Evolutionary conservation across 2,113 vertebrate genomes (phyloP), one percentile per base, ranked within the genome.

Genomic region (Psilopogon haemacephalus): DNA sequence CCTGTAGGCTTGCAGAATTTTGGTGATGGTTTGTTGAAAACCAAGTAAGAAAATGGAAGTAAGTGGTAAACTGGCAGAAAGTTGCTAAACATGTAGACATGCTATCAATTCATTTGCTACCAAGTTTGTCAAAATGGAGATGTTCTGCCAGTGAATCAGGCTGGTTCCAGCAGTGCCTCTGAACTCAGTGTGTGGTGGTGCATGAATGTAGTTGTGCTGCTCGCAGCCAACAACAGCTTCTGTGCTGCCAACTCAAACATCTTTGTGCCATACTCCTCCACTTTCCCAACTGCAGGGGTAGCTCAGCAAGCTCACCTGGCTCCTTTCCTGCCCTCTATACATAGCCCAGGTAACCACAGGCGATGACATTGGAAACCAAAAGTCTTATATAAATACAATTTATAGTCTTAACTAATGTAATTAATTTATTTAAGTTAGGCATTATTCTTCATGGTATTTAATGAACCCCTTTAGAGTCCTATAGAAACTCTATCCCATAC

Each of bases 151-250:
- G 32, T 54, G 81, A 85, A 55, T 82, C 82, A 75, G 76, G 24
- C 24, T 69, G 54, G 16, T 79, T 91, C 87, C 70, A 65, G n/a
- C 24, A n/a, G n/a, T n/a, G n/a, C n/a, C n/a, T n/a, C 71, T 79
- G 78, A 50, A 68, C 30, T 65, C 42, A 21, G 58, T 54, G 67
- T 38, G 73, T 62, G 78, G 67, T 28, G 78, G 52, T 21, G 33
- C 63, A 72, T 58, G 95, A 73, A 79, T 59, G 85, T 63, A 75
- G 63, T 63, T 84, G 67, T 84, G 67, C 73, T 90, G n/a, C 33
- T 83, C 59, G n/a, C 15, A 38, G 46, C 15, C 35, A 68, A 79
- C 81, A 48, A 50, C 11, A 28, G 59, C 35, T 78, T 72, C 78
- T 73, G 44, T 35, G 48, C 78, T 87, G 71, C 42, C 81, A 93